Evolutionary conservation across 2,113 vertebrate genomes (phyloP), one percentile per base, ranked within the genome.

Genomic region (Meles meles): DNA sequence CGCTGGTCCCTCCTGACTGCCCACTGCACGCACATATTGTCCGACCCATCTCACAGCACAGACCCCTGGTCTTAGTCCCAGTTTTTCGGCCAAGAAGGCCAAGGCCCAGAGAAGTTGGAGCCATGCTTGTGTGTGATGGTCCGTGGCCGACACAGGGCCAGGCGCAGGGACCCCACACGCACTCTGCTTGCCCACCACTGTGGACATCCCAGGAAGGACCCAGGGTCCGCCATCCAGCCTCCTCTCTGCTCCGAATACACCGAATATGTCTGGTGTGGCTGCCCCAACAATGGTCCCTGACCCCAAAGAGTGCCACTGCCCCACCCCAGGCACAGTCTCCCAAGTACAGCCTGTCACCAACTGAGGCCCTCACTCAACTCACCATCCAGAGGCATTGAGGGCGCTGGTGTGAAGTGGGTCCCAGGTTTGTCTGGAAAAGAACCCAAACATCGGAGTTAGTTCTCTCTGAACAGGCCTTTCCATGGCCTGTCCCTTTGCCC

Each of bases 351-450:
- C 29, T 67, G 15, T 52, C 69, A 74, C 71, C 39, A 29, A 29
- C 17, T 3, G 18, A 25, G 0, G 5, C 1, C 14, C 72, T 37
- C 42, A 15, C 74, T 0, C 74, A 52, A 99, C 99, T 99, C 98
- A 99, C 99, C 99, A 98, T 99, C 99, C 87, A 99, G 99, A 2
- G 98, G 99, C 0, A 96, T 89, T 0, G 99, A 98, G 82, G 98
- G 99, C 0, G 98, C 98, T 57, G 99, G 99, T 0, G 99, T 98
- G 97, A 99, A 99, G 97, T 99, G 99, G 94, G 98, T 98, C 49
- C 99, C 99, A 84, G 99, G 99, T 98, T 99, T 99, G 98, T 99
- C 99, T 99, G 99, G 87, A 99, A 99, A 82, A 80, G 97, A 97
- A 97, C 7, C 67, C 49, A 91, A 39, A 97, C 23, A 39, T 72